These are phyloP conservation scores for Sycophaga agraensis DNA, from an alignment of 1,140 invertebrate species.

Conservation along the genomic window DNA sequence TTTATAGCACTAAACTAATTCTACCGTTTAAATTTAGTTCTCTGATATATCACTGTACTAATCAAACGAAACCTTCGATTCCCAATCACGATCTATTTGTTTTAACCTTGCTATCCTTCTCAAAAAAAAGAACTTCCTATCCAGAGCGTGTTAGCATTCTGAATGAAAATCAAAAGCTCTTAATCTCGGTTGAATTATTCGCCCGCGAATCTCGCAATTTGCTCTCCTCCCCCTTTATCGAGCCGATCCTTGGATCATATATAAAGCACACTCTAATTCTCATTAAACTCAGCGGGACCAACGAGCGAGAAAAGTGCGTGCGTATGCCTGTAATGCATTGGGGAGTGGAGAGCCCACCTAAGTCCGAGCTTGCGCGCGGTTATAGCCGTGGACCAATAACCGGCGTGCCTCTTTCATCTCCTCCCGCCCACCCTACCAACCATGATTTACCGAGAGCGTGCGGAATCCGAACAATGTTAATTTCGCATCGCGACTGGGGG, in stretches of 20 bases:
- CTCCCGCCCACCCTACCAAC: not conserved
- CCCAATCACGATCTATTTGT: too few relatives aligned
- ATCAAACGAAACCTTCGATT: too few relatives aligned
- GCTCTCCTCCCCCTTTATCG: not conserved
- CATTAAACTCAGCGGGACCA: slow-evolving; percentile 2
- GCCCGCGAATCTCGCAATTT: too few relatives aligned
- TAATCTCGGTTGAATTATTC: too few relatives aligned
- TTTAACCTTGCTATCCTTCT: too few relatives aligned
- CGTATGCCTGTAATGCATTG: not conserved
- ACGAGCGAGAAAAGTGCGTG: not conserved
- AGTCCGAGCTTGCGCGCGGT: slow-evolving; percentile 3
- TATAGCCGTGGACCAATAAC: slow-evolving; percentile 18
- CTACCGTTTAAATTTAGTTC: too few relatives aligned
- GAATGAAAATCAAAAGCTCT: too few relatives aligned
- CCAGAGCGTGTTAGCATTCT: too few relatives aligned
- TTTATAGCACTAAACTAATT: too few relatives aligned
- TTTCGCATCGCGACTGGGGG: slow-evolving; percentile 11
- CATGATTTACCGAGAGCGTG: slow-evolving; percentile 24
- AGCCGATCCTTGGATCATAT: not conserved
- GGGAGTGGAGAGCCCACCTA: not conserved
- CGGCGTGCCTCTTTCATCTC: slow-evolving; percentile 9
- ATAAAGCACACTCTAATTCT: not conserved
- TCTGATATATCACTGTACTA: too few relatives aligned
- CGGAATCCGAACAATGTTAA: slow-evolving; percentile 29
- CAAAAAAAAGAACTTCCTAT: too few relatives aligned